phyloP scores from a whole-genome alignment of 2,888 invertebrate genomes.

The Electrophaes corylata region DNA sequence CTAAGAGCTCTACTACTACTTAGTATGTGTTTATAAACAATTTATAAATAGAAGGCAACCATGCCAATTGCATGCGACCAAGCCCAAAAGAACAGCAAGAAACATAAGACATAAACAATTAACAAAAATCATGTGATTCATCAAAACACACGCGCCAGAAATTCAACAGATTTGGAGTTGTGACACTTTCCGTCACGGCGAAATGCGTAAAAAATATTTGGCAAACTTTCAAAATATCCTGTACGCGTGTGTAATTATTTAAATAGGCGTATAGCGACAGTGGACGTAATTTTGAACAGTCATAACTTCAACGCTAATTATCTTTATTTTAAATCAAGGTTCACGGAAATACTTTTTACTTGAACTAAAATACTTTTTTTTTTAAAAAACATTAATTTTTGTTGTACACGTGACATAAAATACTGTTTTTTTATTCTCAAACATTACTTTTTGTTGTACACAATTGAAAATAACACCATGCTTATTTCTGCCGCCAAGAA shows the following conservation, averaged over 20 bases:
- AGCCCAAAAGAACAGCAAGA: too few relatives aligned
- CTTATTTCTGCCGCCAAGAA: too few relatives aligned
- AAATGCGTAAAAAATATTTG: constrained; percentile 12
- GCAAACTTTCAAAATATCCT: constrained; percentile 5
- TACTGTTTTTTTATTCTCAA: too few relatives aligned
- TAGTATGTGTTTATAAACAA: too few relatives aligned
- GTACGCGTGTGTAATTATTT: background rate
- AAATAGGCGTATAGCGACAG: background rate
- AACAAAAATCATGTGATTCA: background rate
- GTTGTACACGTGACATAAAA: too few relatives aligned
- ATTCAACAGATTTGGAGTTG: background rate
- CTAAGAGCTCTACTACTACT: too few relatives aligned
- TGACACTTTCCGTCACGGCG: background rate
- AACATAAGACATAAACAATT: too few relatives aligned
- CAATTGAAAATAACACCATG: too few relatives aligned
- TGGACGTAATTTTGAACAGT: background rate
- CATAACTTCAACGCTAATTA: constrained; percentile 17
- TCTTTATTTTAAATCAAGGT: constrained; percentile 17
- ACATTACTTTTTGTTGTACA: too few relatives aligned
- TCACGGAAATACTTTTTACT: constrained; percentile 1
- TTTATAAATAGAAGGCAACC: too few relatives aligned
- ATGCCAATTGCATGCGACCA: too few relatives aligned
- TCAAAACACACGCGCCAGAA: background rate
- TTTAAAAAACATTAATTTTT: too few relatives aligned
- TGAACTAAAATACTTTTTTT: background rate